Percentiles rank a stretch among this genome's conserved stretches.
Evolutionary conservation across 2,797 vertebrate genomes (phyloP).

Genomic region (Anguilla megastoma): DNA sequence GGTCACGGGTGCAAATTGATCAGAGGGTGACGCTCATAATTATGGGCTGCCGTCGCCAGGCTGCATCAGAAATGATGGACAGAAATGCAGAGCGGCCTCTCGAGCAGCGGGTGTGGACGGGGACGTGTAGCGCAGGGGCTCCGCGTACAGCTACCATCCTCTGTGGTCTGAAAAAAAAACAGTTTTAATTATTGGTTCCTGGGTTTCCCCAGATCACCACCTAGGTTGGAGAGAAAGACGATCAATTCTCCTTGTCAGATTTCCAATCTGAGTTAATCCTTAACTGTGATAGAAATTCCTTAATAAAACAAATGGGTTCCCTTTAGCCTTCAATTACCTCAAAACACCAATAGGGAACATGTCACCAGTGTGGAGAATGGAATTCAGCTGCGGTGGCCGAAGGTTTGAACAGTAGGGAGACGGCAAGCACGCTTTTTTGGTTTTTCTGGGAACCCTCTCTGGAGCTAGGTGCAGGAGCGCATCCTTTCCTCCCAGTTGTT

Average conservation of each 20-base stretch:
- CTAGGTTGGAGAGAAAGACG: background rate
- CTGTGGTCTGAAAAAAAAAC: background rate
- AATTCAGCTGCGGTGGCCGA: background rate
- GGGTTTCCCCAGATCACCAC: background rate
- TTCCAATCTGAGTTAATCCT: slow-evolving; percentile 3
- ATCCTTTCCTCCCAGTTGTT: background rate
- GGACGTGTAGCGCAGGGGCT: background rate
- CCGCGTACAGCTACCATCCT: background rate
- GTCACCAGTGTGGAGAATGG: background rate
- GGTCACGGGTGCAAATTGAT: background rate
- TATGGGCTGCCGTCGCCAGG: background rate
- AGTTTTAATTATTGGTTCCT: background rate
- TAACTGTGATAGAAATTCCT: background rate
- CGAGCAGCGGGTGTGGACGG: background rate
- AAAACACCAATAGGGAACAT: background rate
- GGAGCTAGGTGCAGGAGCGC: background rate
- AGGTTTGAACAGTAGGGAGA: background rate
- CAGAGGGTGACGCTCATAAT: background rate
- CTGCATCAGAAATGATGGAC: background rate
- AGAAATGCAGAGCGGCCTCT: background rate
- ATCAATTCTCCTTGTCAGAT: slow-evolving; percentile 11
- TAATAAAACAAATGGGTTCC: background rate
- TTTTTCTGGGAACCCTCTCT: background rate
- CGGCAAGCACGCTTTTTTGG: background rate
- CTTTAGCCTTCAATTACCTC: background rate